A percentile compares a stretch with the other conserved stretches of the same genome.
Evolutionary conservation across 2,113 vertebrate species (phyloP).

Genomic region (Syrrhaptes paradoxus): DNA sequence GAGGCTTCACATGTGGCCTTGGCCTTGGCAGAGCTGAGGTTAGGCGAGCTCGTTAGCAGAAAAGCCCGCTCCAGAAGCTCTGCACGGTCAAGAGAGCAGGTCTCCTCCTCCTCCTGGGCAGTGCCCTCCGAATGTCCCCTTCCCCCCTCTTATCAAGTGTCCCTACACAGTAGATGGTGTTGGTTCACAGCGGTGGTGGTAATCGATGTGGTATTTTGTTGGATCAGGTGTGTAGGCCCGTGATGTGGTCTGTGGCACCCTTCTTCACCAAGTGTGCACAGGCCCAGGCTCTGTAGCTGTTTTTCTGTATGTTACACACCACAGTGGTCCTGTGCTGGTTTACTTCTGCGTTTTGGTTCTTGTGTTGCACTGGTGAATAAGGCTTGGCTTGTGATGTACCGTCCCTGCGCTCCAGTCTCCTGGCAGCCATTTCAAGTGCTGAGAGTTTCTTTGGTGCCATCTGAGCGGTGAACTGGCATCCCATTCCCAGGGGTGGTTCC

Average conservation of each 20-base stretch:
- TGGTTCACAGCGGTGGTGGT: rapidly evolving
- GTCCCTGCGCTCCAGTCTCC: background rate
- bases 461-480: background rate
- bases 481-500: rapidly evolving
- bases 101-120: background rate
- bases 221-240: rapidly evolving
- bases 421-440: background rate
- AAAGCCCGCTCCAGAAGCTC: background rate
- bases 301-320: background rate
- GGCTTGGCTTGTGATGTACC: background rate
- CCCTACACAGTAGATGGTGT: rapidly evolving
- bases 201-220: rapidly evolving
- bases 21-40: background rate
- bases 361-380: background rate
- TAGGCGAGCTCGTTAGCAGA: rapidly evolving
- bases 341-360: background rate
- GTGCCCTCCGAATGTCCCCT: rapidly evolving
- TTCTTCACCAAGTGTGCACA: background rate
- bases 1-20: rapidly evolving
- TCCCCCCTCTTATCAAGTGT: background rate
- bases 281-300: background rate
- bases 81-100: background rate
- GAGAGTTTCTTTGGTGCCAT: background rate
- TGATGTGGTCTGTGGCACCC: rapidly evolving
- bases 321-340: background rate